Evolutionary conservation across 2,888 invertebrate genomes (phyloP), one percentile per base, ranked within the genome.

Genomic region (Nymphalis c-album): DNA sequence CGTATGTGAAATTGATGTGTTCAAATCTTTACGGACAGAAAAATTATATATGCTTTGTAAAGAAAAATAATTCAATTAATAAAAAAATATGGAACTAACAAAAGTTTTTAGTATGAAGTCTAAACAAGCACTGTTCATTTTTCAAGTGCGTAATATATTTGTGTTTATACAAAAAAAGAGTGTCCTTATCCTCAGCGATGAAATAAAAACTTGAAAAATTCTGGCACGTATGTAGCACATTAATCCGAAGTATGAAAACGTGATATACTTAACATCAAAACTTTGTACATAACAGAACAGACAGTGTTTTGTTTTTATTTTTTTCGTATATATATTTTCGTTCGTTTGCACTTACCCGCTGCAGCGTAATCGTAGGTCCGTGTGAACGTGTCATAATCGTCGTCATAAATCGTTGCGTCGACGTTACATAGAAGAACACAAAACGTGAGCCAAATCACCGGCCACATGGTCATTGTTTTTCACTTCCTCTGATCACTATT

Each of bases 311-410:
- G 40, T 18, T 7, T 20, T 26, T 10, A 20, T 4, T 6, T 53
- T 53, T 53, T 26, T 13, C 17, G 22, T 22, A 53, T 53, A 10
- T 35, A 35, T 8, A 16, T 13, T 16, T 20, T 59, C 2, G 7
- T 40, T 7, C 6, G 22, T 17, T 7, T 60, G 16, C 51, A 61
- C 76, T 87, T 85, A 91, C 92, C 92, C 81, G 91, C 80, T 73
- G 74, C 83, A 76, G 82, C 85, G 80, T 85, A 89, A 80, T 92
- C 90, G 75, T 90, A 90, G 65, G 77, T 73, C 74, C 86, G 88
- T 16, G 90, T 90, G 74, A 90, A 91, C 0, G 85, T 80, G 73
- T 92, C 92, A 79, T 91, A 92, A 71, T 92, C 91, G 62, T 92
- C 91, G 73, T 92, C 91, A 75, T 91, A 91, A 6, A 91, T 74